Evolutionary conservation across 92 coral and sea anemone species (phyloP).

Genomic region (Epizoanthus stellaris): DNA sequence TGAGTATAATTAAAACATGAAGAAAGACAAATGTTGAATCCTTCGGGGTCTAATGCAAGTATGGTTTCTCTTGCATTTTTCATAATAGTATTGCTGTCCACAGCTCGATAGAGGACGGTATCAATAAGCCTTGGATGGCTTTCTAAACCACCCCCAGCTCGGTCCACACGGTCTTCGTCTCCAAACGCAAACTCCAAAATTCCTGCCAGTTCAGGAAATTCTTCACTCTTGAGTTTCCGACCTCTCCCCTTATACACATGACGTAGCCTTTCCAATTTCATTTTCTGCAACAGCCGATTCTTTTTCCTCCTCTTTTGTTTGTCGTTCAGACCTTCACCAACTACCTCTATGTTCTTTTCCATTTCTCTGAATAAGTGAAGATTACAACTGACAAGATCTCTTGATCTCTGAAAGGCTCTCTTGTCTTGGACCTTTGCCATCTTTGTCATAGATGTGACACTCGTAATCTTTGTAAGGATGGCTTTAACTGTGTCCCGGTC

Average conservation of each 20-base stretch:
- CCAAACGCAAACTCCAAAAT: slow-evolving; percentile 55
- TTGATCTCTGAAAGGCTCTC: neutral
- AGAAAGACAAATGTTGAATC: slow-evolving; percentile 45
- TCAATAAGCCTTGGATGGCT: slow-evolving; percentile 56
- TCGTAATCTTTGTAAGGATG: slow-evolving; percentile 28
- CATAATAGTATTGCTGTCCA: slow-evolving; percentile 48
- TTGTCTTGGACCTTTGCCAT: slow-evolving; percentile 7
- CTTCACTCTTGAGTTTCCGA: slow-evolving; percentile 46
- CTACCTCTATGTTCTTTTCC: slow-evolving; percentile 10
- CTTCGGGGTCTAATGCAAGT: slow-evolving; percentile 39
- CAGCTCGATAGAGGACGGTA: slow-evolving; percentile 36
- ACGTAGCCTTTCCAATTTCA: slow-evolving; percentile 46
- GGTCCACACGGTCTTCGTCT: slow-evolving; percentile 30
- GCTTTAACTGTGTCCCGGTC: slow-evolving; percentile 38
- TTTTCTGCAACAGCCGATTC: neutral
- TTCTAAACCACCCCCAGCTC: slow-evolving; percentile 56
- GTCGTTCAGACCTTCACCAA: slow-evolving; percentile 14
- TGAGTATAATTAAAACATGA: slow-evolving; percentile 66
- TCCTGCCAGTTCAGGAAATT: slow-evolving; percentile 54
- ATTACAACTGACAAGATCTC: slow-evolving; percentile 18
- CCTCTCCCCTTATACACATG: slow-evolving; percentile 52
- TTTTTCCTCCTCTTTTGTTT: slow-evolving; percentile 37
- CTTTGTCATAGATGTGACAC: slow-evolving; percentile 27
- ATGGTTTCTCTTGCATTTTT: slow-evolving; percentile 59
- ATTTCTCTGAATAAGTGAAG: slow-evolving; percentile 6